Evolutionary conservation across 2,113 vertebrate species (phyloP).

Genomic region (Dicaeum eximium): DNA sequence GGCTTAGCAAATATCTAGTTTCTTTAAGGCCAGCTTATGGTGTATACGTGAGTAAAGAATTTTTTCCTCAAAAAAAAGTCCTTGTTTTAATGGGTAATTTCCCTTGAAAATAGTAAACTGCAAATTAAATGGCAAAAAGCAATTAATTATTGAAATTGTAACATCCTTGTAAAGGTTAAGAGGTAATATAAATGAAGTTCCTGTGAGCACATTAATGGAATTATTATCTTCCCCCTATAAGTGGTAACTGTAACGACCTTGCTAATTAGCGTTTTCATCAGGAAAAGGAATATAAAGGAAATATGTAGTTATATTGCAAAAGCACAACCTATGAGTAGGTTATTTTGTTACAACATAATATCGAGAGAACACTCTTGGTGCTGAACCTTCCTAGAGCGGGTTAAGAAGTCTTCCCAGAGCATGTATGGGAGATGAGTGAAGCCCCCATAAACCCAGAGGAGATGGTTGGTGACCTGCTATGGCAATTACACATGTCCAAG

Average conservation of each 20-base stretch:
- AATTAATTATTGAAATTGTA: constrained; percentile 62
- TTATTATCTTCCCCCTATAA: constrained; percentile 1
- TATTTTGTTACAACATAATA: not conserved
- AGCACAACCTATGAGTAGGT: not conserved
- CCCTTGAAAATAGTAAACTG: constrained; percentile 50
- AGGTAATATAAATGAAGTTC: constrained; percentile 61
- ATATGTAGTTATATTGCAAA: not conserved
- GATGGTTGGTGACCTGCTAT: not conserved
- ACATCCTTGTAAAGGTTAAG: constrained; percentile 61
- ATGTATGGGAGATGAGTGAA: not conserved
- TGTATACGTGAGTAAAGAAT: not conserved
- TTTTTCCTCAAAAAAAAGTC: not conserved
- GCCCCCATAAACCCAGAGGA: not conserved
- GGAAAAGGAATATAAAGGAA: constrained; percentile 24
- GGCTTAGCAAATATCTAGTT: not conserved
- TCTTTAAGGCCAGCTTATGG: not conserved
- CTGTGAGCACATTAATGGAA: constrained; percentile 42
- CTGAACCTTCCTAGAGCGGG: not conserved
- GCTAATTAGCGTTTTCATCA: constrained; percentile 8
- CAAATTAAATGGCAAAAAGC: constrained; percentile 59
- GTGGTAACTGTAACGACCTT: constrained; percentile 37
- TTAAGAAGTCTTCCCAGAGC: not conserved
- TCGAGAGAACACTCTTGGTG: not conserved
- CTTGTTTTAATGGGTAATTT: constrained; percentile 23
- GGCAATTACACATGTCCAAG: not conserved